These are phyloP conservation scores for Melanotaenia pygmaea DNA, from an alignment of 2,797 vertebrate genomes.

Conservation along the genomic window DNA sequence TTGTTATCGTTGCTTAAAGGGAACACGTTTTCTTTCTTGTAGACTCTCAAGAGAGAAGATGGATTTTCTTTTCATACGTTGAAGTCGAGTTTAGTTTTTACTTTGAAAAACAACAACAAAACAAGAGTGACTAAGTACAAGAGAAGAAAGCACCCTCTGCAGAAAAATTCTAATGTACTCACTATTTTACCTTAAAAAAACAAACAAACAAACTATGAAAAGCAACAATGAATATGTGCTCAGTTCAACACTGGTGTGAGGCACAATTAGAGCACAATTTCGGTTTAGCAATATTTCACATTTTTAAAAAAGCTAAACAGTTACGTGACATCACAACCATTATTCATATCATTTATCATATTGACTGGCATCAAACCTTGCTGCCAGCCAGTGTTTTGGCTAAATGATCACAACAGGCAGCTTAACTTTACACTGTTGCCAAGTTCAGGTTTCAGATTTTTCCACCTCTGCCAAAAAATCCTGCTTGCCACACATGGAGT, in stretches of 20 bases:
- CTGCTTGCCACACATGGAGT: neutral
- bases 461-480: neutral
- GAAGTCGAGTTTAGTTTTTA: too few species aligned
- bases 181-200: neutral
- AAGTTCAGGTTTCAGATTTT: conserved; percentile 19
- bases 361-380: neutral
- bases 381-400: neutral
- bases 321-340: neutral
- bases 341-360: neutral
- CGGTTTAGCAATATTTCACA: neutral
- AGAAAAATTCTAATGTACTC: neutral
- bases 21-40: too few species aligned
- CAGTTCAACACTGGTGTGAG: neutral
- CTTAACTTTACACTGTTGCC: neutral
- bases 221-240: neutral
- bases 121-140: neutral
- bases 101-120: neutral
- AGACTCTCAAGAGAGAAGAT: too few species aligned
- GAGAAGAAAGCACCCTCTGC: neutral
- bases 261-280: neutral
- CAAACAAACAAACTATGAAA: neutral
- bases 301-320: neutral
- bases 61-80: too few species aligned
- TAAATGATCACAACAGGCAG: neutral
- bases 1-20: too few species aligned